Evolutionary conservation across 2,888 invertebrate species (phyloP).

Genomic region (Tridacna gigas): DNA sequence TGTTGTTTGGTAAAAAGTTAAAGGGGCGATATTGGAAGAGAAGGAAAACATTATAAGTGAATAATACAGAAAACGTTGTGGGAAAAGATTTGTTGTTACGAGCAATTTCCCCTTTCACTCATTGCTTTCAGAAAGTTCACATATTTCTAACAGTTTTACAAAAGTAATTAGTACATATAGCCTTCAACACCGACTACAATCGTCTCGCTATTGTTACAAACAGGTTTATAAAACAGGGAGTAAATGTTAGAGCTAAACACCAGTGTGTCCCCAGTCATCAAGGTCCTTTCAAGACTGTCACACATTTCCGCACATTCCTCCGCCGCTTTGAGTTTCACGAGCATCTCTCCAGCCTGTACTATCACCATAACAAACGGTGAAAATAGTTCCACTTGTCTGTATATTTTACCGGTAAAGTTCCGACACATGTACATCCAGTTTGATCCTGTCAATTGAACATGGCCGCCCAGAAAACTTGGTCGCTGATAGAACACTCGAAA

Average conservation of each 20-base stretch:
- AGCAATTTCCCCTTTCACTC: too few species aligned
- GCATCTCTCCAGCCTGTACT: background rate
- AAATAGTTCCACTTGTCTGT: conserved; percentile 15
- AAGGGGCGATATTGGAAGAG: too few species aligned
- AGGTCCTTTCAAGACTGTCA: background rate
- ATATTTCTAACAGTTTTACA: background rate
- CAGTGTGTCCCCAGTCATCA: conserved; percentile 2
- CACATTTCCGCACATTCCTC: conserved; percentile 6
- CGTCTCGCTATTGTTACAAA: conserved; percentile 10
- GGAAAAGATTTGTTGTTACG: too few species aligned
- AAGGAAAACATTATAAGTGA: too few species aligned
- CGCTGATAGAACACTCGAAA: conserved; percentile 20
- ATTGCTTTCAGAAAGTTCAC: too few species aligned
- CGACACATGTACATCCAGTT: conserved; percentile 26
- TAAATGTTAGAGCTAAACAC: conserved; percentile 17
- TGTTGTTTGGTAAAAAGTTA: too few species aligned
- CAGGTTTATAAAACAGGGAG: conserved; percentile 20
- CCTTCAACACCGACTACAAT: conserved; percentile 18
- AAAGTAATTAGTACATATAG: conserved; percentile 1
- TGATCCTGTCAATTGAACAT: conserved; percentile 16
- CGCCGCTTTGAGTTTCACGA: background rate
- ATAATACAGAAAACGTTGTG: too few species aligned
- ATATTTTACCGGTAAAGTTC: conserved; percentile 10
- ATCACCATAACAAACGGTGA: conserved; percentile 12
- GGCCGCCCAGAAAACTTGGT: conserved; percentile 12